Percentiles rank a stretch among this genome's conserved stretches.
These are phyloP conservation scores for Paedocypris micromegethes DNA, from an alignment of 2,797 vertebrate species.

Conservation along the genomic window DNA sequence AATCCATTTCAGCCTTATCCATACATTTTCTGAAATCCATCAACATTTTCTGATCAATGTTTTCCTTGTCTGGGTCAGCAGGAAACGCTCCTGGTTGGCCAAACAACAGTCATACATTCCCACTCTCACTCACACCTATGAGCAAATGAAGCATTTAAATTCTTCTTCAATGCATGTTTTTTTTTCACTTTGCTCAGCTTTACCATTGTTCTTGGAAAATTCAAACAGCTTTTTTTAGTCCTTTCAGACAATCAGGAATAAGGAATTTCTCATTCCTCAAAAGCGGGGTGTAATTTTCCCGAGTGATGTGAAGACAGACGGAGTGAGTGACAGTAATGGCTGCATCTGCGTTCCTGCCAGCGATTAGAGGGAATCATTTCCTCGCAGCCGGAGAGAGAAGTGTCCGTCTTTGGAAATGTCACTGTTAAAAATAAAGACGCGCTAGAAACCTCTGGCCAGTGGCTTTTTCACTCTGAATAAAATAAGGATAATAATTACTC, in stretches of 20 bases:
- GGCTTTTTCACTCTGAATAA: background rate
- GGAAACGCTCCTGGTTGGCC: too few species aligned
- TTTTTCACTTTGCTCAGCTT: slow-evolving; percentile 3
- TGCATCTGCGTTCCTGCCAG: slow-evolving; percentile 42
- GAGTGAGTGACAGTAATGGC: slow-evolving; percentile 26
- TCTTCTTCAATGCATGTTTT: slow-evolving; percentile 3
- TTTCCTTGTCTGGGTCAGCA: too few species aligned
- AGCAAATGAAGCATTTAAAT: background rate
- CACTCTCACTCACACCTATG: background rate
- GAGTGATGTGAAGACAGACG: slow-evolving; percentile 30
- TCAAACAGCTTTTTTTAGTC: slow-evolving; percentile 26
- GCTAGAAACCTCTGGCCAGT: background rate
- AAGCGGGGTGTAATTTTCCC: slow-evolving; percentile 32
- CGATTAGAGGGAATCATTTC: slow-evolving; percentile 37
- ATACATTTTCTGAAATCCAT: background rate
- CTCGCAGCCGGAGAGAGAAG: slow-evolving; percentile 22
- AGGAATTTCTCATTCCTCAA: slow-evolving; percentile 26
- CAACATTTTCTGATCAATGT: background rate
- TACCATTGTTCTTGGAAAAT: slow-evolving; percentile 3
- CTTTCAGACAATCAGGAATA: slow-evolving; percentile 34
- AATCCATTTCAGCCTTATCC: too few species aligned
- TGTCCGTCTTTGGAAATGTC: slow-evolving; percentile 16
- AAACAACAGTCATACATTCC: too few species aligned
- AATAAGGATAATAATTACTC: too few species aligned
- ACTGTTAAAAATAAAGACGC: slow-evolving; percentile 24